Conservation (phyloP, 2,113 vertebrate species). For the Geothlypis trichas region DNA sequence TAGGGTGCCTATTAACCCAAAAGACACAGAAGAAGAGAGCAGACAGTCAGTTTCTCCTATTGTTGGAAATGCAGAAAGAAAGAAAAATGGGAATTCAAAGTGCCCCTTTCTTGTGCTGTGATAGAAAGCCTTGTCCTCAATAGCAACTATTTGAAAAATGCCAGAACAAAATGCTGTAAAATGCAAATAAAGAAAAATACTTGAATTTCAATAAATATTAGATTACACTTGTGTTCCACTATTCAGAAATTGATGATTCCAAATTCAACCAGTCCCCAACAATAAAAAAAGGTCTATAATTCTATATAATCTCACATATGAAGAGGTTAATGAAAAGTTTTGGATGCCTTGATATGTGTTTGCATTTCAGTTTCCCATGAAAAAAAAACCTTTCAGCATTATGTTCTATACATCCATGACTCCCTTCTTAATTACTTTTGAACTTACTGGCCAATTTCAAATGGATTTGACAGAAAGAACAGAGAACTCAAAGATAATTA, state of each 20-base stretch:
- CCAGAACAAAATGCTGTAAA: background rate
- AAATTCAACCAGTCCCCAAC: background rate
- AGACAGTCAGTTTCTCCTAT: background rate
- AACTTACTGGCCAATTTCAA: slow-evolving; percentile 42
- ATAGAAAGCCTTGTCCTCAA: background rate
- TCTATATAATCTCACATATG: background rate
- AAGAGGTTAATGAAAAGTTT: background rate
- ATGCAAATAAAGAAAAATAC: background rate
- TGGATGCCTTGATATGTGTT: background rate
- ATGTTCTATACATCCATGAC: background rate
- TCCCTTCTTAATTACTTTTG: slow-evolving; percentile 30
- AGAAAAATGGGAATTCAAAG: background rate
- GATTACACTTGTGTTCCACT: background rate
- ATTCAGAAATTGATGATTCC: background rate
- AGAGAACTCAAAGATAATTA: slow-evolving; percentile 36
- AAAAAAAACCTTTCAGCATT: background rate
- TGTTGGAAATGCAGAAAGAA: background rate
- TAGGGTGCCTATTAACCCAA: background rate
- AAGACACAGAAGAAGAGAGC: background rate
- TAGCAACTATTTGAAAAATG: background rate
- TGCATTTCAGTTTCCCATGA: background rate
- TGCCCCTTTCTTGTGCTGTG: background rate
- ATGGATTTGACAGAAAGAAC: slow-evolving; percentile 36
- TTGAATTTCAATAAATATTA: background rate
- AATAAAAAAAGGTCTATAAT: background rate